Percentiles rank a stretch among this genome's conserved stretches.
phyloP scores from a whole-genome alignment of 2,113 vertebrate species.

The Atherinomorus stipes region DNA sequence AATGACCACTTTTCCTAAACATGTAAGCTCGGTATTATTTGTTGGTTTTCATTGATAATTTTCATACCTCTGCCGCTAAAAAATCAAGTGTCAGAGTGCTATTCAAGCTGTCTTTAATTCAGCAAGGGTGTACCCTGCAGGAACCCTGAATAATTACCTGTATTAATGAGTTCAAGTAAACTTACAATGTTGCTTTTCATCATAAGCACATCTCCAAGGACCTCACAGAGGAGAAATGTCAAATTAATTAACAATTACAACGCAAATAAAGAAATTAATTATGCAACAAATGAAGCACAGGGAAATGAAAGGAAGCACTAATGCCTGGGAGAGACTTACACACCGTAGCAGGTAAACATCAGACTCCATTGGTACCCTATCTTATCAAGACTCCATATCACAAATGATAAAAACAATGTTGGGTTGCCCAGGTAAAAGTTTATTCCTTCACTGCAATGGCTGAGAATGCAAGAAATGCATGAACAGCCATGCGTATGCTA shows the following conservation, averaged over 20 bases:
- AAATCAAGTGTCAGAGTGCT: neutral
- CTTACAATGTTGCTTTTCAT: slow-evolving; percentile 42
- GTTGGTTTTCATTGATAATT: neutral
- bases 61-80: neutral
- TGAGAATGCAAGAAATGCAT: neutral
- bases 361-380: slow-evolving; percentile 8
- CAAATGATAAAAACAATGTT: neutral
- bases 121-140: slow-evolving; percentile 4
- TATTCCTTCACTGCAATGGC: neutral
- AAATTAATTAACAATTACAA: slow-evolving; percentile 58
- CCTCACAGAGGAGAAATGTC: slow-evolving; percentile 1
- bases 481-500: neutral
- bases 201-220: slow-evolving; percentile 31
- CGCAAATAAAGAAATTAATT: slow-evolving; percentile 40
- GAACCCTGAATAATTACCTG: slow-evolving; percentile 1
- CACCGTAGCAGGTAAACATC: neutral
- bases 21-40: neutral
- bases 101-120: neutral
- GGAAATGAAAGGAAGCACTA: neutral
- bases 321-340: neutral
- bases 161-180: slow-evolving; percentile 31
- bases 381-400: too few species aligned
- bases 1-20: neutral
- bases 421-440: neutral
- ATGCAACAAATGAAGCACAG: slow-evolving; percentile 12